phyloP scores from a whole-genome alignment of 2,113 vertebrate species.

The Burhinus bistriatus region DNA sequence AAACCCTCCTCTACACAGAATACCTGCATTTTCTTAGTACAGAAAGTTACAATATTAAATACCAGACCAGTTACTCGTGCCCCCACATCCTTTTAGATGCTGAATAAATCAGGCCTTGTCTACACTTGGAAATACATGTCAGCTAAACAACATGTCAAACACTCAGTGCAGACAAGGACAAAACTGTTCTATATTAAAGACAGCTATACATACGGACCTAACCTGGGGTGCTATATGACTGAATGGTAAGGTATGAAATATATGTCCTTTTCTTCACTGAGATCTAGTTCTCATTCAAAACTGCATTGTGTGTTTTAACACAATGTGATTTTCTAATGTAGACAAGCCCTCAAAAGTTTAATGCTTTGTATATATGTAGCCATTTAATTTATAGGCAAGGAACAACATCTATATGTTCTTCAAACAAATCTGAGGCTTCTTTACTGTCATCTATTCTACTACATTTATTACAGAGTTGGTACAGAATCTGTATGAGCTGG shows the following conservation, averaged over 20 bases:
- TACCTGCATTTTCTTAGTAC: neutral
- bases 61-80: neutral
- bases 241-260: neutral
- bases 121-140: neutral
- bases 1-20: neutral
- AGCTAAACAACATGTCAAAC: neutral
- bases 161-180: constrained; percentile 20
- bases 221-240: neutral
- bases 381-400: neutral
- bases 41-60: neutral
- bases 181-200: neutral
- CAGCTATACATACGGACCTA: neutral
- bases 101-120: neutral
- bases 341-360: constrained; percentile 45
- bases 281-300: neutral
- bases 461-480: neutral
- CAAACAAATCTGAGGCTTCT: neutral
- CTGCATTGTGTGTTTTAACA: neutral
- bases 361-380: neutral
- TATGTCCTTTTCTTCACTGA: constrained; percentile 18
- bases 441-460: neutral
- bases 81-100: neutral
- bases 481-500: neutral
- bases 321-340: constrained; percentile 29
- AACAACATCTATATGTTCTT: neutral